Evolutionary conservation across 2,113 vertebrate genomes (phyloP), one percentile per base, ranked within the genome.

Genomic region (Pungitius pungitius): DNA sequence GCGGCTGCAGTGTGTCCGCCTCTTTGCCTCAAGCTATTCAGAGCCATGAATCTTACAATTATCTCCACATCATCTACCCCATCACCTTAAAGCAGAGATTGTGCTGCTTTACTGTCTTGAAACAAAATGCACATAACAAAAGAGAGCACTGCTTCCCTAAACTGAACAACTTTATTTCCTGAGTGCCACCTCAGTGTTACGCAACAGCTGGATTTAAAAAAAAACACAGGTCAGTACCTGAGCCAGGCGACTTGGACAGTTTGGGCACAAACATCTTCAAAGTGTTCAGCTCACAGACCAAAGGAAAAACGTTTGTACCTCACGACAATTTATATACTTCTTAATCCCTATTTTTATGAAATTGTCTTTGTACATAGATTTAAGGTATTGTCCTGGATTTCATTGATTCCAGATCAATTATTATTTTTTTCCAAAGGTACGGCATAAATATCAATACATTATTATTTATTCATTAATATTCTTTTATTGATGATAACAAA

Each of bases 91-190:
- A 62, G 20, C 42, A 42, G 8, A 54, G 20, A 66, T 27, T 20
- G 26, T 26, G 30, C 20, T 27, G 11, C 40, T 58, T 55, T 67
- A 57, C 20, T 62, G 20, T 67, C 56, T n/a, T 85, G 57, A 7
- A 69, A 67, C 56, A 73, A 40, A 47, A 40, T 54, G 11, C 17
- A 26, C 39, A 59, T 26, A 22, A 49, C 52, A 64, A 40, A 52
- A 54, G 15, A 57, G n/a, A 15, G 17, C 10, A 33, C 11, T 52
- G 27, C 20, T 15, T 15, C 20, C 37, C 42, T 18, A 13, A n/a
- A n/a, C 56, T 37, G 45, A 70, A 65, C 55, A 30, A 33, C 69
- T 76, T 72, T 69, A 42, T 69, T 35, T 56, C 37, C 54, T 7
- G 14, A 57, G 59, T 73, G 33, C 3, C 24, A 40, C 18, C 42